Evolutionary conservation across 2,113 vertebrate genomes (phyloP), one percentile per base, ranked within the genome.

Genomic region (Saimiri boliviensis): DNA sequence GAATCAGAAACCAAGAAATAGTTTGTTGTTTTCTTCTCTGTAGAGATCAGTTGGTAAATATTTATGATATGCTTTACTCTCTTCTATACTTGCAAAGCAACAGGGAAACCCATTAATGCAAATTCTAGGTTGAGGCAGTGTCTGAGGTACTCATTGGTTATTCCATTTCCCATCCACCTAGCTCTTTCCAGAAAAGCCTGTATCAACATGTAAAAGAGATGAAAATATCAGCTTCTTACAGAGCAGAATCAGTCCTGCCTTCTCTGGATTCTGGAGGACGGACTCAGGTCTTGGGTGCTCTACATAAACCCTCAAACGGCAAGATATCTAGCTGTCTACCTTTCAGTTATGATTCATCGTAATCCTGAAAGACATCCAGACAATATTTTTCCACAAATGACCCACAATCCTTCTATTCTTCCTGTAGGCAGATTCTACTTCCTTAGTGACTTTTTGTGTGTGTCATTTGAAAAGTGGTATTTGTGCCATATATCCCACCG

Each of bases 401-500:
- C 70, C 52, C 32, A 32, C 54, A 40, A n/a, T 25, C 37, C 13
- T 88, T 32, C 37, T 47, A 21, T 80, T 58, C 54, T 80, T 84
- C 21, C 6, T 63, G 5, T 2, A 40, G 32, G 35, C 35, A 56
- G 20, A 47, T 42, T 21, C 23, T 73, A 19, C 25, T 63, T 93
- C 52, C 30, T 42, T 20, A 40, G 35, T 70, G 60, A 84, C 30
- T 86, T 82, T 30, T 25, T 21, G 73, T 49, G 0, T 49, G 42
- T 66, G 27, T 95, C 52, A 92, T 82, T 77, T 96, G 77, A 71
- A 95, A 80, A 85, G 27, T 45, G 40, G 56, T 42, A 84, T 45
- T 71, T 87, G 35, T 8, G 37, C 42, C n/a, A 47, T 16, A 30
- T 42, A 32, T 47, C 84, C 83, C 40, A 68, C n/a, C 27, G 71